phyloP scores from a whole-genome alignment of 2,888 invertebrate species.

The Globia sparganii region DNA sequence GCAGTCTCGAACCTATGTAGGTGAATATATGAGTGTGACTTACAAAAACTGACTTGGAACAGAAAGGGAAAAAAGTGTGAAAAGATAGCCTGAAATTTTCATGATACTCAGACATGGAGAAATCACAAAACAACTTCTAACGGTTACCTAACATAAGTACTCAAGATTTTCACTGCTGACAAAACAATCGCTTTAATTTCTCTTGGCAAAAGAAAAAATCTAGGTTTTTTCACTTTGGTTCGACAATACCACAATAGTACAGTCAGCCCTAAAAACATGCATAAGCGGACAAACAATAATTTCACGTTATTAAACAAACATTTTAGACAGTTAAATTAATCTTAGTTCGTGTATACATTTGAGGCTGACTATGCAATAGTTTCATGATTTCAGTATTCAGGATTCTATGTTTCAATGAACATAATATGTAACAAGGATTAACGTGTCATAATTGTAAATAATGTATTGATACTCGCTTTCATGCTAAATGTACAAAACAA shows the following conservation, averaged over 20 bases:
- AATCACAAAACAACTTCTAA: not conserved
- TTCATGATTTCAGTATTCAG: constrained; percentile 10
- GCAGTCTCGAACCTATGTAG: not conserved
- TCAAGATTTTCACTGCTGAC: not conserved
- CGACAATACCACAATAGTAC: not conserved
- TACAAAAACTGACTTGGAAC: not conserved
- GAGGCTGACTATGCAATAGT: not conserved
- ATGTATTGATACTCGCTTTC: not conserved
- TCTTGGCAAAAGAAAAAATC: not conserved
- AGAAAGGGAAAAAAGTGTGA: not conserved
- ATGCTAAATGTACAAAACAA: constrained; percentile 27
- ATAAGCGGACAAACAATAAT: not conserved
- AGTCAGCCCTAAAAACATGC: not conserved
- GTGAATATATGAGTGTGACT: not conserved
- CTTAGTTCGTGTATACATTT: not conserved
- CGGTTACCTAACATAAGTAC: not conserved
- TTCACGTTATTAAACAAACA: not conserved
- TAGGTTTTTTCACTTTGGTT: not conserved
- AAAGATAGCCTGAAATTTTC: not conserved
- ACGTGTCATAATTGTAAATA: constrained; percentile 19
- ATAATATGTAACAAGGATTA: constrained; percentile 16
- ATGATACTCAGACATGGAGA: not conserved
- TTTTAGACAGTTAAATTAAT: not conserved
- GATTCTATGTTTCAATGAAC: not conserved
- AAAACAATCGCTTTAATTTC: not conserved